A percentile compares a stretch with the other conserved stretches of the same genome.
Evolutionary conservation across 2,888 invertebrate species (phyloP).

Genomic region (Brachypalpus laphriformis): DNA sequence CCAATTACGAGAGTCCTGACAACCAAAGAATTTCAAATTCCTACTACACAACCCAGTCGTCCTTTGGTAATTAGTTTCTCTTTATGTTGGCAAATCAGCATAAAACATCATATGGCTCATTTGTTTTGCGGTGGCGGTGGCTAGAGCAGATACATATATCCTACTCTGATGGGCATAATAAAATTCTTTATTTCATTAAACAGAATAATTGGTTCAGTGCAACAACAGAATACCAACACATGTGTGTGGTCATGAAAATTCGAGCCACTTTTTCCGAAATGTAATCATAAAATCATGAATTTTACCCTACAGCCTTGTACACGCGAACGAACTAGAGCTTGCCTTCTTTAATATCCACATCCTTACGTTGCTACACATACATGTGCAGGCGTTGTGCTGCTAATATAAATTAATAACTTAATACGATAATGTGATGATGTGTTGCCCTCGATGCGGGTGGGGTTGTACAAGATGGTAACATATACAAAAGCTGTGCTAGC

Average conservation of each 20-base stretch:
- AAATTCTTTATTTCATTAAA: conserved; percentile 9
- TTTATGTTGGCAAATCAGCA: conserved; percentile 14
- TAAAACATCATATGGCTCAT: not conserved
- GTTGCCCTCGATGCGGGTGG: not conserved
- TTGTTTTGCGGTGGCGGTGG: not conserved
- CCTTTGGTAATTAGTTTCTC: not conserved
- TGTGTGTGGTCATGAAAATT: not conserved
- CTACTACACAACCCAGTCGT: not conserved
- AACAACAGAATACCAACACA: not conserved
- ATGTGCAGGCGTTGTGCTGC: not conserved
- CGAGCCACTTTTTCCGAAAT: not conserved
- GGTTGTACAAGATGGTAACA: not conserved
- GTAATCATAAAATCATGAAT: conserved; percentile 22
- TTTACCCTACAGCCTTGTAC: not conserved
- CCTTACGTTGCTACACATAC: not conserved
- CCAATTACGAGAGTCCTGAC: not conserved
- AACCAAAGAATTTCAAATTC: conserved; percentile 1
- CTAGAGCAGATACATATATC: not conserved
- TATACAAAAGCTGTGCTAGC: not conserved
- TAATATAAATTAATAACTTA: conserved; percentile 38
- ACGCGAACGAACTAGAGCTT: not conserved
- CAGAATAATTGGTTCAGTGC: conserved; percentile 19
- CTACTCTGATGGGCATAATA: not conserved
- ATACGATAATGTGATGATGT: conserved; percentile 18
- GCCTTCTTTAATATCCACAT: too few species aligned